Conservation (phyloP, 1,140 invertebrate species). For the Chionoecetes opilio region DNA sequence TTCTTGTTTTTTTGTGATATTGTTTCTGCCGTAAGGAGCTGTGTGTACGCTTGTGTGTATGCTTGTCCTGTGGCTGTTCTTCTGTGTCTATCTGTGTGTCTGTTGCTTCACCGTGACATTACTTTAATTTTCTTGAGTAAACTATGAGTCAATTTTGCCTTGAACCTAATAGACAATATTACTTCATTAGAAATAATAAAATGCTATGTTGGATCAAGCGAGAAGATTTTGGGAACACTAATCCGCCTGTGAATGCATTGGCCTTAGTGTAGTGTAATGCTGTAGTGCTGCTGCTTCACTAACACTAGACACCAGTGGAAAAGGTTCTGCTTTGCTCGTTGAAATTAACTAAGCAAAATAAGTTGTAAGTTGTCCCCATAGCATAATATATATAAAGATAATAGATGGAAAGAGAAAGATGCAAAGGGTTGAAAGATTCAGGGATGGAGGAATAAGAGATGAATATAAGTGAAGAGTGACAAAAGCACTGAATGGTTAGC, state of each 20-base stretch:
- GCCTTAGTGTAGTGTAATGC: neutral
- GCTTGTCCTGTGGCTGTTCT: neutral
- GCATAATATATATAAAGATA: no score
- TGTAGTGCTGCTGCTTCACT: neutral
- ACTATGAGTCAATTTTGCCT: neutral
- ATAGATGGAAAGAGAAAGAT: no score
- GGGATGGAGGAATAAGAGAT: no score
- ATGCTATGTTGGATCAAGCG: neutral
- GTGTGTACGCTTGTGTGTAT: slow-evolving; percentile 10
- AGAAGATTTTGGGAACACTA: neutral
- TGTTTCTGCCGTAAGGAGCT: neutral
- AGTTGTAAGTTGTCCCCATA: no score
- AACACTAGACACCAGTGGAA: neutral
- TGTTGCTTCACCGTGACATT: slow-evolving; percentile 48
- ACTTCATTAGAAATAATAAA: neutral
- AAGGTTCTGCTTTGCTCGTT: neutral
- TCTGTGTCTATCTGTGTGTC: slow-evolving; percentile 53
- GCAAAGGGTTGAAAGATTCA: no score
- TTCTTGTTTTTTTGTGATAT: neutral
- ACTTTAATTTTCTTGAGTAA: slow-evolving; percentile 32
- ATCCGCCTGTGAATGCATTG: neutral
- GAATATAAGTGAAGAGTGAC: no score
- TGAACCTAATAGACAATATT: neutral
- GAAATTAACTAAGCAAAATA: no score
- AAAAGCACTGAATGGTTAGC: no score